phyloP scores from a whole-genome alignment of 2,797 vertebrate genomes.

The Vultur gryphus region DNA sequence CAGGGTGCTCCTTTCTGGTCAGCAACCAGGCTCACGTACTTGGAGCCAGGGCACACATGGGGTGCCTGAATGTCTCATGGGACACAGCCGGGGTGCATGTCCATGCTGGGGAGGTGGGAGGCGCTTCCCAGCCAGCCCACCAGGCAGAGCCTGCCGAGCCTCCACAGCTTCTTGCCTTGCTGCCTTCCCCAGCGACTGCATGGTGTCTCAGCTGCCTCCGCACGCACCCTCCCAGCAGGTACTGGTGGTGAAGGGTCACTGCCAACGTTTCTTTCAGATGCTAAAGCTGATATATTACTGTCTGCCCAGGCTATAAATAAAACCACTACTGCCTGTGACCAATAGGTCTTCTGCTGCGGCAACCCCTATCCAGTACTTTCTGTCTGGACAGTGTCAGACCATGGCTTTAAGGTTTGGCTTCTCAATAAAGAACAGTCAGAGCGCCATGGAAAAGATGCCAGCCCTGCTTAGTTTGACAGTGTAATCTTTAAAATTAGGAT shows the following conservation, averaged over 20 bases:
- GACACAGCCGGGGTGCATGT: background rate
- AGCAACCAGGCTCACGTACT: background rate
- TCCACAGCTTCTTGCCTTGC: background rate
- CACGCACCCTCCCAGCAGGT: background rate
- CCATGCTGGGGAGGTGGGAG: background rate
- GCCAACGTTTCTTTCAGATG: background rate
- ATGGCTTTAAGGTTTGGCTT: background rate
- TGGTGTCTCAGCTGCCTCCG: background rate
- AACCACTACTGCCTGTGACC: background rate
- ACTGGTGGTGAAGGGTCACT: background rate
- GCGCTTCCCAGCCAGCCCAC: background rate
- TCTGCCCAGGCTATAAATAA: background rate
- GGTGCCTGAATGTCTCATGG: too few species aligned
- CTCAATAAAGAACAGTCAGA: background rate
- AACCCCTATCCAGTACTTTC: background rate
- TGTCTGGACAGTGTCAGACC: background rate
- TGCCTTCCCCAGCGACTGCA: background rate
- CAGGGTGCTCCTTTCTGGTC: background rate
- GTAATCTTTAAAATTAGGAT: background rate
- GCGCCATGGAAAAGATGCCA: background rate
- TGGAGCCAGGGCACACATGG: fast-evolving
- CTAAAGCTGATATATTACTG: background rate
- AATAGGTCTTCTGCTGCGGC: background rate
- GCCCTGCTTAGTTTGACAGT: background rate
- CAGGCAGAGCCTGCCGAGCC: background rate